A percentile compares a stretch with the other conserved stretches of the same genome.
Conservation (phyloP, 2,888 invertebrate genomes). For the Elmis aenea region DNA sequence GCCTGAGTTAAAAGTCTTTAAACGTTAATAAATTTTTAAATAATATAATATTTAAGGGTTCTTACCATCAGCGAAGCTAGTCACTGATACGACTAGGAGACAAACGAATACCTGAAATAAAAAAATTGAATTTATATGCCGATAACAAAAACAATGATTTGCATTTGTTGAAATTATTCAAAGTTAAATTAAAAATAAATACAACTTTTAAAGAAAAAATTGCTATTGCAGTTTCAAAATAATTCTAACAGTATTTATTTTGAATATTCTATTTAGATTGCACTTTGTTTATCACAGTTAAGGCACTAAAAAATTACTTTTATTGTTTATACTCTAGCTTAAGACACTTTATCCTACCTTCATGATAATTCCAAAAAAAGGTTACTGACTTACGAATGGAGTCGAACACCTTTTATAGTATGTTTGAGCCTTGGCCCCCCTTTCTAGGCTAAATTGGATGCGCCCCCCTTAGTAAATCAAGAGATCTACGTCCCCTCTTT, state of each 20-base stretch:
- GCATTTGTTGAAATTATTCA: background rate
- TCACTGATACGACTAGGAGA: background rate
- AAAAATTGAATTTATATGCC: background rate
- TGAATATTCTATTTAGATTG: too few species aligned
- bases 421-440: slow-evolving; percentile 17
- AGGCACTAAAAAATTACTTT: too few species aligned
- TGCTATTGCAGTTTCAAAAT: too few species aligned
- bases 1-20: too few species aligned
- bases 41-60: too few species aligned
- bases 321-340: too few species aligned
- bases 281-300: too few species aligned
- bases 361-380: slow-evolving; percentile 12
- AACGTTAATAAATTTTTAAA: too few species aligned
- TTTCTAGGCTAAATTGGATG: slow-evolving; percentile 12
- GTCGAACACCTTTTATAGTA: slow-evolving; percentile 14
- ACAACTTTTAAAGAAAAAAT: too few species aligned
- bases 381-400: slow-evolving; percentile 7
- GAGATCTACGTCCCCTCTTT: slow-evolving; percentile 15
- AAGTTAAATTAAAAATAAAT: too few species aligned
- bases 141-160: background rate
- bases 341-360: slow-evolving; percentile 14
- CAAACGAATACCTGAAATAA: background rate
- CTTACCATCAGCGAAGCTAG: background rate
- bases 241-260: too few species aligned
- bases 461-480: slow-evolving; percentile 11